Evolutionary conservation across 1,140 invertebrate genomes (phyloP), one percentile per base, ranked within the genome.

Genomic region (Patella vulgata): DNA sequence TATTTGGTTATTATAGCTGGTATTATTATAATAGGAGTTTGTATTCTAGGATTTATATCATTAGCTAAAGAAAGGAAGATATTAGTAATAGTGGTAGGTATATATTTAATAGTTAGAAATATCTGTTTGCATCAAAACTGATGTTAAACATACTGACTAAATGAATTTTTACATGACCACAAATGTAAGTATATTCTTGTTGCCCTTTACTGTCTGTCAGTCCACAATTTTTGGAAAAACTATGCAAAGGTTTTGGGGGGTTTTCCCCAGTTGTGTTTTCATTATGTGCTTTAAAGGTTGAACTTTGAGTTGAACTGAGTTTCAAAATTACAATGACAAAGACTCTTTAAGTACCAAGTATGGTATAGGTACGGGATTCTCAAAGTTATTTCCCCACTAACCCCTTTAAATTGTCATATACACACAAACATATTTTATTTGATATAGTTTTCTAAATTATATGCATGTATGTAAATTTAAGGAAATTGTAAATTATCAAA

Each of bases 1-100:
- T 74, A 74, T 54, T 14, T 77, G 40, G 30, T 72, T 46, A 62
- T 77, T n/a, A 48, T 63, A 30, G 48, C 42, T 39, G 74, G 69
- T 11, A 48, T 59, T 5, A 50, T 71, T n/a, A 43, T 70, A 6
- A 43, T 77, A 9, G n/a, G 58, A 1, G 36, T 66, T 14, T 44
- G 64, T 28, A 62, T 77, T 17, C 14, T 77, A 17, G 74, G 74
- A 3, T 57, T 71, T 27, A 21, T 58, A 4, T 63, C 57, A 21
- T 27, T 66, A 9, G 40, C 40, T 12, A 33, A 54, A 23, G 53
- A 70, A 33, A 59, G 60, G 2, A 64, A 44, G 23, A 46, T 56
- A n/a, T 56, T 71, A 17, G 42, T 70, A 5, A 43, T 66, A 17
- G 39, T 71, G 25, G 74, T 76, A 66, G 70, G 68, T 69, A 12